Percentiles rank a stretch among this genome's conserved stretches.
Conservation (phyloP, 2,113 vertebrate genomes). For the Sylvietta virens region DNA sequence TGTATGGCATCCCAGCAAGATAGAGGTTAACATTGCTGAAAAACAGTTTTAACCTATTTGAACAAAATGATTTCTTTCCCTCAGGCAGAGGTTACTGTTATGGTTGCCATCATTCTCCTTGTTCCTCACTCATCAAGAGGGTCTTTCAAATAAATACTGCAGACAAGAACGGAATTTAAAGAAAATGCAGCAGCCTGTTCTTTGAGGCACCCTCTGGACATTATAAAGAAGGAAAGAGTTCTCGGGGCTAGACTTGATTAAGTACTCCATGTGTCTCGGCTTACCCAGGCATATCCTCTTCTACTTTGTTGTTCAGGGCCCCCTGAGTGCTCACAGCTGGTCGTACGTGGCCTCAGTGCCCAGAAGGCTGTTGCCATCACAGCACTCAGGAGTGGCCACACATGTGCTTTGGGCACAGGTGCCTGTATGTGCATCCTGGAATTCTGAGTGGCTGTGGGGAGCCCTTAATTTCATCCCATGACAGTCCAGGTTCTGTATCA, state of each 20-base stretch:
- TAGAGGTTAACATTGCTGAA: not conserved
- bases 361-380: not conserved
- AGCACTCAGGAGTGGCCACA: not conserved
- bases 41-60: not conserved
- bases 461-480: not conserved
- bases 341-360: not conserved
- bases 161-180: not conserved
- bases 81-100: not conserved
- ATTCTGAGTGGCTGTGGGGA: not conserved
- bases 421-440: accelerated
- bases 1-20: not conserved
- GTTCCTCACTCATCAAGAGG: not conserved
- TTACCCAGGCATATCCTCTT: not conserved
- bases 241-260: not conserved
- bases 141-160: not conserved
- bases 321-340: not conserved
- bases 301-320: not conserved
- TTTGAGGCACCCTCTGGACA: not conserved
- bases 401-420: accelerated
- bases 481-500: not conserved
- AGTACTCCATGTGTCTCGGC: not conserved
- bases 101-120: not conserved
- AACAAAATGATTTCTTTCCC: not conserved
- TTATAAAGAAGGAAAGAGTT: not conserved
- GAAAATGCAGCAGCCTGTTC: not conserved